These are phyloP conservation scores for Symphodus melops DNA, from an alignment of 2,113 vertebrate genomes.

Conservation along the genomic window DNA sequence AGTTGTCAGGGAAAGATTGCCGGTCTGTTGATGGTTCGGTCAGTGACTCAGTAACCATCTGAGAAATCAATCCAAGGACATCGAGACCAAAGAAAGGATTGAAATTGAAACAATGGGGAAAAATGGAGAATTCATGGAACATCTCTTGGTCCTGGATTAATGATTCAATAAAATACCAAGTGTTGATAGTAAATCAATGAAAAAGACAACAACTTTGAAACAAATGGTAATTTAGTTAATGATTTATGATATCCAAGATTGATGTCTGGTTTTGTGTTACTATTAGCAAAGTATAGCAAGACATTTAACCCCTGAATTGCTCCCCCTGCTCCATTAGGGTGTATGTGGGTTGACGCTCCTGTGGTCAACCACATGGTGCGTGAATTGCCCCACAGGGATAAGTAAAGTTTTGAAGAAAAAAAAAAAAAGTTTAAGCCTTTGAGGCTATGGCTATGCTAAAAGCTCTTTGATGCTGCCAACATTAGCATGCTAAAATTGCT, in stretches of 20 bases:
- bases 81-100: conserved; percentile 1
- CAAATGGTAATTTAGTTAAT: background rate
- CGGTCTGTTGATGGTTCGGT: conserved; percentile 33
- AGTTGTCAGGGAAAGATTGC: conserved; percentile 33
- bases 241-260: background rate
- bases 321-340: too few species aligned
- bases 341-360: too few species aligned
- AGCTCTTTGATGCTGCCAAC: background rate
- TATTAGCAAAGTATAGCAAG: background rate
- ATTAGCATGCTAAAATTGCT: too few species aligned
- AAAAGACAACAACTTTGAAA: background rate
- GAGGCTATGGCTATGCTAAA: background rate
- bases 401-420: too few species aligned
- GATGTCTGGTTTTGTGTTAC: background rate
- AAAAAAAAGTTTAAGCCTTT: background rate
- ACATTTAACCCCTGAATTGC: too few species aligned
- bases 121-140: background rate
- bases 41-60: conserved; percentile 27
- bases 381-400: too few species aligned
- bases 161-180: background rate
- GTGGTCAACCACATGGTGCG: too few species aligned
- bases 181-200: background rate
- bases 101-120: conserved; percentile 22
- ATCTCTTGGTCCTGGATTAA: background rate
- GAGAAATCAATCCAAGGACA: conserved; percentile 44